phyloP scores from a whole-genome alignment of 2,113 vertebrate genomes.

The Ploceus nigricollis region DNA sequence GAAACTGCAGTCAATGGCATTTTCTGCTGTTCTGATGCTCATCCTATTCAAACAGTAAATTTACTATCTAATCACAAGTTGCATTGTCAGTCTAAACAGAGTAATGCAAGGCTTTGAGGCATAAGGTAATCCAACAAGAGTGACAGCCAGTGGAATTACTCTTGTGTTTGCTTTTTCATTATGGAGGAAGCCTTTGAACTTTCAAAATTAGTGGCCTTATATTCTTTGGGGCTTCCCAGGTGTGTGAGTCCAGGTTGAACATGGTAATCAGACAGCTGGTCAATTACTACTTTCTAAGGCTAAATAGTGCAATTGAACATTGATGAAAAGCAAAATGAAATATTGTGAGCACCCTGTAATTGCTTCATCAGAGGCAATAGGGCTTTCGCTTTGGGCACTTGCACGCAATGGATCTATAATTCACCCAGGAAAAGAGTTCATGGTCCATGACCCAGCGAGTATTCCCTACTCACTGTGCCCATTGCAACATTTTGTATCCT shows the following conservation, averaged over 20 bases:
- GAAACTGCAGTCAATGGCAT: slow-evolving; percentile 13
- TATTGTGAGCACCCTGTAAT: neutral
- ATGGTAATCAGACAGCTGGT: neutral
- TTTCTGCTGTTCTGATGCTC: slow-evolving; percentile 18
- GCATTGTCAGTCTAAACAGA: slow-evolving; percentile 53
- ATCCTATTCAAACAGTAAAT: slow-evolving; percentile 60
- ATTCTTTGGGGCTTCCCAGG: neutral
- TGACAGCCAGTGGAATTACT: slow-evolving; percentile 36
- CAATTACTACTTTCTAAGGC: neutral
- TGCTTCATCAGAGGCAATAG: neutral
- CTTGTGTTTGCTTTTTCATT: slow-evolving; percentile 28
- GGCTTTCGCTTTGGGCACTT: neutral
- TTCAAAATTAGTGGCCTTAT: neutral
- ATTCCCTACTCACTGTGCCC: neutral
- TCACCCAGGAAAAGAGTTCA: neutral
- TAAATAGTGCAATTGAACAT: neutral
- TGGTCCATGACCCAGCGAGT: neutral
- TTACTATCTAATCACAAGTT: slow-evolving; percentile 60
- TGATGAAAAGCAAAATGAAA: neutral
- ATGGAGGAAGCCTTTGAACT: slow-evolving; percentile 7
- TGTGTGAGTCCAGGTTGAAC: neutral
- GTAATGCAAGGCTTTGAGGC: slow-evolving; percentile 14
- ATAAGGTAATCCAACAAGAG: slow-evolving; percentile 38
- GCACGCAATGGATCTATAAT: neutral
- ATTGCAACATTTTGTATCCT: neutral